Percentiles rank a stretch among this genome's conserved stretches.
These are phyloP conservation scores for Emberiza fucata DNA, from an alignment of 2,113 vertebrate species.

Conservation along the genomic window DNA sequence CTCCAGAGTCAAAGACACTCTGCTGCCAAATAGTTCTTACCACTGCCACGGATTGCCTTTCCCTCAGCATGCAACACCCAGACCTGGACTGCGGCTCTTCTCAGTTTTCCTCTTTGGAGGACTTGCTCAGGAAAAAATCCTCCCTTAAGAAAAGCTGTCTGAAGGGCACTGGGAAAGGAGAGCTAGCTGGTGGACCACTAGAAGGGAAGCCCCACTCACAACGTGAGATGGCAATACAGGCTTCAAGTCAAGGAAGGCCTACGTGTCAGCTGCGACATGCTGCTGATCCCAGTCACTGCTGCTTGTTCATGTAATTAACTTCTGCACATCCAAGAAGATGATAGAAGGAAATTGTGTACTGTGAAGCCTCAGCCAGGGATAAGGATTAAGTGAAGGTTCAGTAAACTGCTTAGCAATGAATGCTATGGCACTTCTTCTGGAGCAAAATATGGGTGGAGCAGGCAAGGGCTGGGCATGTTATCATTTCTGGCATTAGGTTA, in stretches of 20 bases:
- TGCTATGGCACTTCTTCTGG: not conserved
- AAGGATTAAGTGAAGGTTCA: not conserved
- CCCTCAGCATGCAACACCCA: not conserved
- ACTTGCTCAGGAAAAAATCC: not conserved
- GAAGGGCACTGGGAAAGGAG: not conserved
- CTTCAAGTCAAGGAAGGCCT: not conserved
- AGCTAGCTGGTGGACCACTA: not conserved
- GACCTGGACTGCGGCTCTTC: not conserved
- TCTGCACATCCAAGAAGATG: not conserved
- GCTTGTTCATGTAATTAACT: not conserved
- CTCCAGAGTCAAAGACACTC: not conserved
- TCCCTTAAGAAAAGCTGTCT: not conserved
- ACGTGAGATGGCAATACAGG: not conserved
- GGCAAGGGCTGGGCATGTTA: not conserved
- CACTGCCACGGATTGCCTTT: not conserved
- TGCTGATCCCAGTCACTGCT: not conserved
- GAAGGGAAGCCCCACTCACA: not conserved
- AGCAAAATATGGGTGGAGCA: not conserved
- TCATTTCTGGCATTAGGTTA: not conserved
- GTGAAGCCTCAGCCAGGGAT: not conserved
- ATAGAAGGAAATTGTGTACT: not conserved
- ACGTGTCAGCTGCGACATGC: not conserved
- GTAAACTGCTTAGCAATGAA: not conserved
- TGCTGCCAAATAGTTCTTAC: not conserved
- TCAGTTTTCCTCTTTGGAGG: not conserved